A percentile compares a stretch with the other conserved stretches of the same genome.
Evolutionary conservation across 2,888 invertebrate species (phyloP).

Genomic region (Elysia crispata): DNA sequence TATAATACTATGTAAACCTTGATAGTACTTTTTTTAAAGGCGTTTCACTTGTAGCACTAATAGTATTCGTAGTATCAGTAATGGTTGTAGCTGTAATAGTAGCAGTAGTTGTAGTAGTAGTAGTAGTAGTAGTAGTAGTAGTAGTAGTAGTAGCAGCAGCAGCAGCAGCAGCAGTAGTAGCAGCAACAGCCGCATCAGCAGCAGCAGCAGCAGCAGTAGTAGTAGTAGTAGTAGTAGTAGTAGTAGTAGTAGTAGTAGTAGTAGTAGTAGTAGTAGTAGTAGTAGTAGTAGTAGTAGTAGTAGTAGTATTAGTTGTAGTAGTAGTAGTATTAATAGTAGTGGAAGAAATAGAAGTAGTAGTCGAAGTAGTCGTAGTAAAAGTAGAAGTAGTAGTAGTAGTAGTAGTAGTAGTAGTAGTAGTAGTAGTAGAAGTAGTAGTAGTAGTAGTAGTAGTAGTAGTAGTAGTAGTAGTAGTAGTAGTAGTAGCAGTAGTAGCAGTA

Average conservation of each 20-base stretch:
- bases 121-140: constrained; percentile 15
- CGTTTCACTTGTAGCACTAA: not conserved
- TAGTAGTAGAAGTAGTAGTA: not conserved
- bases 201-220: constrained; percentile 5
- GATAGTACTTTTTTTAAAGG: no score
- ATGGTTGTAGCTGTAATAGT: constrained; percentile 25
- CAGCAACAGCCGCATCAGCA: not conserved
- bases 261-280: not conserved
- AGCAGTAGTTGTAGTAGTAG: constrained; percentile 23
- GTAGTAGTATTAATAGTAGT: not conserved
- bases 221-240: constrained; percentile 16
- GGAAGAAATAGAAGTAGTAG: not conserved
- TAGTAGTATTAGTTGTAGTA: not conserved
- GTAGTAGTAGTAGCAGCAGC: constrained; percentile 15
- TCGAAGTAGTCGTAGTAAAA: not conserved
- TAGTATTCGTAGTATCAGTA: not conserved
- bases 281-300: constrained; percentile 19
- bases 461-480: not conserved
- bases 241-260: constrained; percentile 30
- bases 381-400: not conserved
- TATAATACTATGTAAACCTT: no score
- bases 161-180: constrained; percentile 12
- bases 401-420: not conserved
- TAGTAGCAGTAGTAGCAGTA: not conserved
- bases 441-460: not conserved